Percentiles rank a stretch among this genome's conserved stretches.
Evolutionary conservation across 2,797 vertebrate species (phyloP).

Genomic region (Tenualosa ilisha): DNA sequence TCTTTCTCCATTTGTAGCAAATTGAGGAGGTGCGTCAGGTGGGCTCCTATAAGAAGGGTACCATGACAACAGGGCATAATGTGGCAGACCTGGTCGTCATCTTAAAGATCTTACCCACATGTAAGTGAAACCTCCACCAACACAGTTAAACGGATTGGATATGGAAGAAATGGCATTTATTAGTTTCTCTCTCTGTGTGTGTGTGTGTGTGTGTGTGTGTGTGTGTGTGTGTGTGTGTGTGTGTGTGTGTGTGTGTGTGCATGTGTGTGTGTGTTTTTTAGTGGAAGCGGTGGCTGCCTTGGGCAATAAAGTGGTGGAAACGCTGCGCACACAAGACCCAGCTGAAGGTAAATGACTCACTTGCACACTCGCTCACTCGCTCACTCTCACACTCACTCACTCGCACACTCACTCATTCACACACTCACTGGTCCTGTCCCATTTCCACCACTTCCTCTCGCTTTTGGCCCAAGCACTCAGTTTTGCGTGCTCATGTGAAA

Average conservation of each 20-base stretch:
- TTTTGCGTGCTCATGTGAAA: too few relatives aligned
- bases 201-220: too few relatives aligned
- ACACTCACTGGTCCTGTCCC: neutral
- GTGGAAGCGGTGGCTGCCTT: constrained; percentile 96
- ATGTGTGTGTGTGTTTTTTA: constrained; percentile 51
- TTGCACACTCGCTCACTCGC: neutral
- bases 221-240: too few relatives aligned
- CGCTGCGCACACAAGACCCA: constrained; percentile 88
- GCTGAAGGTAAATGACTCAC: constrained; percentile 79
- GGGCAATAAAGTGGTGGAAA: constrained; percentile 95
- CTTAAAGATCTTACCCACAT: constrained; percentile 91
- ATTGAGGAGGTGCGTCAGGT: constrained; percentile 97
- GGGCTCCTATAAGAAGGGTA: constrained; percentile 97
- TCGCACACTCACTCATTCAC: neutral
- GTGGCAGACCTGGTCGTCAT: constrained; percentile 96
- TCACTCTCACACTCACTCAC: neutral
- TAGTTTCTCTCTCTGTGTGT: too few relatives aligned
- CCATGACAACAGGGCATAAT: constrained; percentile 95
- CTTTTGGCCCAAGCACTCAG: neutral
- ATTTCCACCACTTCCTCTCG: too few relatives aligned
- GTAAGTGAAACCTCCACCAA: constrained; percentile 72
- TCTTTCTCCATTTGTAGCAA: constrained; percentile 75
- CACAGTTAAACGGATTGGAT: constrained; percentile 49
- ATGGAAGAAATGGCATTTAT: constrained; percentile 77
- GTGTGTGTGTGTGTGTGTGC: neutral